Evolutionary conservation across 2,888 invertebrate genomes (phyloP), one percentile per base, ranked within the genome.

Genomic region (Eristalis pertinax): DNA sequence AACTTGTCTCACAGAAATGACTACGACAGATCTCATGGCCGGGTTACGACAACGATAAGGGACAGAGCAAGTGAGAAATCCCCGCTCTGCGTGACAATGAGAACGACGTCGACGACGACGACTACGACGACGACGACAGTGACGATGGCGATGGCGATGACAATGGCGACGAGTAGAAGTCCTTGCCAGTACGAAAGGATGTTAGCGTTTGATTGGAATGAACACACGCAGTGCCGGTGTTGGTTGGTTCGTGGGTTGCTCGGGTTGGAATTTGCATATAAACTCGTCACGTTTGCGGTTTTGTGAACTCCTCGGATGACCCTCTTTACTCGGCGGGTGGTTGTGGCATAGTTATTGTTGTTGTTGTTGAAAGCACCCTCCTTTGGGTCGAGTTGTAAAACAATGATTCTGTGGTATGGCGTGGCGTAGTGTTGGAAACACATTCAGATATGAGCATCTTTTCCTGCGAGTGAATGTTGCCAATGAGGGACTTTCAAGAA

Each of bases 251-350:
- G 58, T 78, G 43, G 74, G 84, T 70, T 76, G 75, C 60, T 81
- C 29, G 64, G 73, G 68, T 73, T 81, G 68, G 64, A 81, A 81
- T 85, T 77, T 85, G 85, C 85, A 85, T 81, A 85, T 85, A 85
- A 85, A 85, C 73, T 82, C 85, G 85, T 85, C 85, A 85, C 85
- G 85, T 85, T 81, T 85, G 85, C 41, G 85, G 85, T 85, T 85
- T 85, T 81, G 85, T 85, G 43, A 77, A 82, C 85, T 77, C 70
- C 73, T 64, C 69, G 77, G 73, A 74, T 85, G 85, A 77, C 73
- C 81, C 77, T 82, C 73, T 69, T 74, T 77, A 38, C 81, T 69
- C 68, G 26, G 38, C 58, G 68, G 80, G 65, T 60, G 67, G 56
- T 62, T 68, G 41, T 43, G 58, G 26, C 35, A 64, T 50, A 19